Evolutionary conservation across 1,140 invertebrate species (phyloP).

Genomic region (Steinernema khuongi): DNA sequence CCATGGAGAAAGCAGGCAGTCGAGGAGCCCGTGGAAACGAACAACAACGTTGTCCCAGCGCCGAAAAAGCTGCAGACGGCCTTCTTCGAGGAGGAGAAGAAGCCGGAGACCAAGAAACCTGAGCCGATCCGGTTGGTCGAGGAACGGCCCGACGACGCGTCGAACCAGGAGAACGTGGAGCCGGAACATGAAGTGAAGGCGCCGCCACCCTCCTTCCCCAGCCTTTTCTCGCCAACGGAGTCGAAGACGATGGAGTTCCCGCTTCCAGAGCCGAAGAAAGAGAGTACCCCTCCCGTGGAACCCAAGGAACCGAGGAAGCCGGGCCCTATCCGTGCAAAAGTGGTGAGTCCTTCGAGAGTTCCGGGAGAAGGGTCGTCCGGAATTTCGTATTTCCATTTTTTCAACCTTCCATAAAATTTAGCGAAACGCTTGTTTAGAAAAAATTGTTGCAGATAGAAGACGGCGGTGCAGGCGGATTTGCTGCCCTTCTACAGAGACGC

Average conservation of each 20-base stretch:
- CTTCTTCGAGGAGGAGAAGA: too few relatives aligned
- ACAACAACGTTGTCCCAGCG: slow-evolving; percentile 10
- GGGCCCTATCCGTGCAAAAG: slow-evolving; percentile 31
- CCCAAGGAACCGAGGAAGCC: slow-evolving; percentile 32
- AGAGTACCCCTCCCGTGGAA: slow-evolving; percentile 33
- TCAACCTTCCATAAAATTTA: too few relatives aligned
- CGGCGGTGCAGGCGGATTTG: slow-evolving; percentile 57
- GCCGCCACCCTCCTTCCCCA: slow-evolving; percentile 55
- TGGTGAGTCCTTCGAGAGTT: slow-evolving; percentile 7
- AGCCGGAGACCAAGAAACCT: not conserved
- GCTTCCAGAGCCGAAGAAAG: slow-evolving; percentile 33
- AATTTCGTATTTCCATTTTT: too few relatives aligned
- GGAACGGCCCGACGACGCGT: not conserved
- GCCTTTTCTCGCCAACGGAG: slow-evolving; percentile 58
- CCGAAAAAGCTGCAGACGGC: slow-evolving; percentile 27
- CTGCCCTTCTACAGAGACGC: slow-evolving; percentile 58
- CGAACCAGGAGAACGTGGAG: slow-evolving; percentile 34
- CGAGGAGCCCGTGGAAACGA: slow-evolving; percentile 72
- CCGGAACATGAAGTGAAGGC: slow-evolving; percentile 48
- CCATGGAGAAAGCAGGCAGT: slow-evolving; percentile 17
- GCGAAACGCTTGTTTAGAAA: too few relatives aligned
- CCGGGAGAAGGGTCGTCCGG: too few relatives aligned
- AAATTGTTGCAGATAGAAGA: slow-evolving; percentile 41
- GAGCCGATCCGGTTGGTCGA: not conserved
- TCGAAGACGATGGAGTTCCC: slow-evolving; percentile 56